Evolutionary conservation across 2,113 vertebrate species (phyloP).

Genomic region (Grus americana): DNA sequence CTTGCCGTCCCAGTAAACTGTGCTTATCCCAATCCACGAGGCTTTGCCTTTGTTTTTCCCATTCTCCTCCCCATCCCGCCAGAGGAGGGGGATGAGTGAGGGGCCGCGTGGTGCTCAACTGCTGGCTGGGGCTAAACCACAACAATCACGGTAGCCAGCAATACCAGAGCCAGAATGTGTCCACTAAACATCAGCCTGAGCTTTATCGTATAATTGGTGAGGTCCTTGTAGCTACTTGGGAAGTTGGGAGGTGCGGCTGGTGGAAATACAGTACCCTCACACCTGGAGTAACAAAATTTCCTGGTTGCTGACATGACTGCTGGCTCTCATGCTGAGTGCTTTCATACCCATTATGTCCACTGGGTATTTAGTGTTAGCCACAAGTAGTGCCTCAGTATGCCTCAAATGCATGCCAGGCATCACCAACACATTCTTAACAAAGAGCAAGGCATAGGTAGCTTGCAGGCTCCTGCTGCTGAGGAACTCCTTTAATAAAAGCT

Average conservation of each 20-base stretch:
- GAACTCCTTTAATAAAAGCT: background rate
- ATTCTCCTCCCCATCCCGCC: too few species aligned
- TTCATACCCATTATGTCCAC: background rate
- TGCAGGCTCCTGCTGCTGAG: background rate
- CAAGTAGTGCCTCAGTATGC: background rate
- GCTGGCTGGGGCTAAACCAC: too few species aligned
- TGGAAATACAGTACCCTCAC: background rate
- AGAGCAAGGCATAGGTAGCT: background rate
- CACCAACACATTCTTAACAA: background rate
- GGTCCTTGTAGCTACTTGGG: too few species aligned
- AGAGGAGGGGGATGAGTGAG: too few species aligned
- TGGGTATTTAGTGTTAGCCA: background rate
- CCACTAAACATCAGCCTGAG: background rate
- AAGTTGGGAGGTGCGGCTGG: background rate
- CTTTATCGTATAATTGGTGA: background rate
- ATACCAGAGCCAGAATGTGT: background rate
- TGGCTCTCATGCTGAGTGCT: background rate
- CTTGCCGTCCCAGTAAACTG: too few species aligned
- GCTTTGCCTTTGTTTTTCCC: too few species aligned
- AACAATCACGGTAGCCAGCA: background rate
- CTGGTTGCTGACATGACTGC: background rate
- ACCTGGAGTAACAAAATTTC: background rate
- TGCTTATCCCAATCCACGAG: too few species aligned
- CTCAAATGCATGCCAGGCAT: background rate
- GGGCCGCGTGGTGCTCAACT: too few species aligned